Evolutionary conservation across 92 coral and sea anemone species (phyloP), one percentile per base, ranked within the genome.

Genomic region (Montipora capitata): DNA sequence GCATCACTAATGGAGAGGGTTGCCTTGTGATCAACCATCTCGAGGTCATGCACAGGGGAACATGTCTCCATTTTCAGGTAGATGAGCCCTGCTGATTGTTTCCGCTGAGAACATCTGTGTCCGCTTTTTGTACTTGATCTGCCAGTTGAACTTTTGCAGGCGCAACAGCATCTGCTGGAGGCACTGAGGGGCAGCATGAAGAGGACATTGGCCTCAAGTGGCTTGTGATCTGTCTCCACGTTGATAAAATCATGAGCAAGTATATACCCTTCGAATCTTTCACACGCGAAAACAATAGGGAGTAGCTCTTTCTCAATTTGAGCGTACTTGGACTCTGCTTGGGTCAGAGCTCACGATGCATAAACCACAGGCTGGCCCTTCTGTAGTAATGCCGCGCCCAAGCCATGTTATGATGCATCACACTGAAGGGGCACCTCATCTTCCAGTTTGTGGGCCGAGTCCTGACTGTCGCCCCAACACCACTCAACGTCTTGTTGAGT

Each of bases 211-310:
- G 87, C 63, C 58, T 86, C 88, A 62, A 81, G 48, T 0, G 88
- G 92, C 66, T 91, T 86, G 91, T 90, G 94, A 76, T 87, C 94
- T 0, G 79, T 91, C 78, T 87, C 51, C 91, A 86, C 86, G 13
- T 61, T 54, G 4, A 91, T 77, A 11, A 41, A 27, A 18, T 90
- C 68, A 1, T 83, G 63, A 14, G 88, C 94, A 69, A 62, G 85
- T 17, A 88, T 40, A 58, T 79, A 88, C 51, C 6, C 51, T 45
- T 45, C 3, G 8, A 45, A 45, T 45, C 51, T 45, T 45, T 45
- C 51, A 45, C 51, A 45, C 8, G 51, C 51, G 0, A 45, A 45
- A 8, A 45, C 51, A 4, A 45, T 45, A 0, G 51, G 51, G 51
- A 45, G 51, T 45, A 45, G 8, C 51, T 45, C 51, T 45, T 45